Conservation (phyloP, 1,140 invertebrate genomes). For the Episyrphus balteatus region DNA sequence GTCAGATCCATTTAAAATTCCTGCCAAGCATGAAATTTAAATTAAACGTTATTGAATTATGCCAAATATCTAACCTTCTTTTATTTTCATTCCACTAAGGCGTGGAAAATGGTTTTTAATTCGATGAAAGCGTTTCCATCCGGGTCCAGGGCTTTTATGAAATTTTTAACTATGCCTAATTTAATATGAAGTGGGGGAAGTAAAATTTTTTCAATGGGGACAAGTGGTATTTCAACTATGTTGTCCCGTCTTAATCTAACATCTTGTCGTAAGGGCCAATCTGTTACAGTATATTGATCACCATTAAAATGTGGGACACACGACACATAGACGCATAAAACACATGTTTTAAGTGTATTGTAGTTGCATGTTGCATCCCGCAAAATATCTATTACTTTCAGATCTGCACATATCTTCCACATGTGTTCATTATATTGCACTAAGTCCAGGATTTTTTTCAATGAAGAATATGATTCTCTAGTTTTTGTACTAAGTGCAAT, state of each 20-base stretch:
- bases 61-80: no score
- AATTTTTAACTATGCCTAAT: background rate
- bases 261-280: background rate
- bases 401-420: constrained; percentile 15
- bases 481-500: constrained; percentile 22
- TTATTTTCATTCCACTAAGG: no score
- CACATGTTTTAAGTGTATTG: constrained; percentile 33
- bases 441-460: constrained; percentile 17
- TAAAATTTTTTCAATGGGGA: background rate
- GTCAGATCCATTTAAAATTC: no score
- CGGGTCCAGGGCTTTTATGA: background rate
- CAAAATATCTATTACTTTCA: background rate
- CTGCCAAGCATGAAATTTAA: no score
- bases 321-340: no score
- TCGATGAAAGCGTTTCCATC: no score
- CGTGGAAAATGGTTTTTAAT: no score
- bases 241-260: background rate
- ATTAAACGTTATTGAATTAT: no score
- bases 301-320: no score
- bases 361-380: constrained; percentile 25
- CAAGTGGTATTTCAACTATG: background rate
- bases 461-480: constrained; percentile 29
- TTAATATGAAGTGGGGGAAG: background rate
- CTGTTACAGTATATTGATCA: no score
- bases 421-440: constrained; percentile 26